Evolutionary conservation across 2,113 vertebrate genomes (phyloP), one percentile per base, ranked within the genome.

Genomic region (Leucopternis melanops): DNA sequence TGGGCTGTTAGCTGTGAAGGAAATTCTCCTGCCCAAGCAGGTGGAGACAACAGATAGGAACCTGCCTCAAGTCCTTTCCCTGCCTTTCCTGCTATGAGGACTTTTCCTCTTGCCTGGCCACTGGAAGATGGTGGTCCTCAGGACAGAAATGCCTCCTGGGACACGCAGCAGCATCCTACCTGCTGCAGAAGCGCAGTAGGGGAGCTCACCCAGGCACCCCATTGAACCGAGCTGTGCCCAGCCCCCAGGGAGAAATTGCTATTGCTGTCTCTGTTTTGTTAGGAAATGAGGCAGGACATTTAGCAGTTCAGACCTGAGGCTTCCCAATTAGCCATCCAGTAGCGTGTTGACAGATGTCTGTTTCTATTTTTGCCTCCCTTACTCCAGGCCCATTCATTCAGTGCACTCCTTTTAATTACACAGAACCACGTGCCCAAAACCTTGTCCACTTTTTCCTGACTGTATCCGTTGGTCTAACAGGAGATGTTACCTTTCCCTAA

Each of bases 341-440:
- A 85, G 70, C 3, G 1, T 21, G 31, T 11, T 82, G 93, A 93
- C 81, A 95, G 90, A 96, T 93, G 81, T 79, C 71, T 71, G 77
- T 38, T 92, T 95, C 82, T 88, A 72, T 86, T 94, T 95, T 83
- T 96, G 89, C 91, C 79, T 95, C 78, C 23, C 21, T 89, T 94
- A 93, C 75, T 83, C 71, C 88, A 75, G 79, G 58, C 52, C 81
- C 75, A 78, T 93, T 95, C 85, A 88, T 84, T 94, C 87, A 65
- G 63, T 23, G 36, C 5, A 10, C 45, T 94, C 44, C 74, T 74
- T 94, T 95, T 83, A 78, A 90, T 95, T 86, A 86, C 69, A 67
- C 18, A 57, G 65, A 59, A n/a, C 57, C 27, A 52, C 0, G 9
- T 74, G 32, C 50, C 36, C 52, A 54, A 85, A 95, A 81, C 27